Evolutionary conservation across 2,113 vertebrate genomes (phyloP).

Genomic region (Ptyas mucosa): DNA sequence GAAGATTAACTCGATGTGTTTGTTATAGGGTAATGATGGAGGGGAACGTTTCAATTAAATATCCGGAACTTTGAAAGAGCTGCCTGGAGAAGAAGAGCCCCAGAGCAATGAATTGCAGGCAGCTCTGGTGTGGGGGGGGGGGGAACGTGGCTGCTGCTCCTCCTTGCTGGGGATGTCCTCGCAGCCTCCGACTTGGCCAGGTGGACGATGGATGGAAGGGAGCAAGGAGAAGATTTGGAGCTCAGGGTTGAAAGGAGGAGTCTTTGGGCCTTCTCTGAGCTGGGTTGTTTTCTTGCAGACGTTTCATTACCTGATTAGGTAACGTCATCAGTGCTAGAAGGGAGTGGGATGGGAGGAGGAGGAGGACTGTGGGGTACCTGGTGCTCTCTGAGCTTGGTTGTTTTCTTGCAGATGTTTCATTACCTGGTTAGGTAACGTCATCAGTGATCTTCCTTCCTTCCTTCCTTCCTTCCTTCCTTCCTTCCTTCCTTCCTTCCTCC

Average conservation of each 20-base stretch:
- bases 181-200: not conserved
- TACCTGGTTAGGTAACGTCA: too few species aligned
- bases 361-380: too few species aligned
- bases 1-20: conserved; percentile 52
- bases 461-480: too few species aligned
- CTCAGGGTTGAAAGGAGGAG: not conserved
- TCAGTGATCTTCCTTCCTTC: too few species aligned
- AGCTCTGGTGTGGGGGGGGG: too few species aligned
- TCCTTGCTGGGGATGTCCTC: not conserved
- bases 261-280: not conserved
- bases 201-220: not conserved
- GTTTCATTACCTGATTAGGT: not conserved
- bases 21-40: conserved; percentile 40
- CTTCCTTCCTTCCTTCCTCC: too few species aligned
- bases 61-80: not conserved
- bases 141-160: not conserved
- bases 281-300: not conserved
- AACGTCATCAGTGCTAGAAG: too few species aligned
- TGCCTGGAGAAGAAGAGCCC: not conserved
- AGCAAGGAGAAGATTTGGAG: not conserved
- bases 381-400: too few species aligned
- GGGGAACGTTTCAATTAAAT: conserved; percentile 35
- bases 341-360: too few species aligned
- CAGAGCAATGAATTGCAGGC: conserved; percentile 15
- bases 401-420: too few species aligned